phyloP scores from a whole-genome alignment of 2,888 invertebrate genomes.

The Cosmia trapezina region DNA sequence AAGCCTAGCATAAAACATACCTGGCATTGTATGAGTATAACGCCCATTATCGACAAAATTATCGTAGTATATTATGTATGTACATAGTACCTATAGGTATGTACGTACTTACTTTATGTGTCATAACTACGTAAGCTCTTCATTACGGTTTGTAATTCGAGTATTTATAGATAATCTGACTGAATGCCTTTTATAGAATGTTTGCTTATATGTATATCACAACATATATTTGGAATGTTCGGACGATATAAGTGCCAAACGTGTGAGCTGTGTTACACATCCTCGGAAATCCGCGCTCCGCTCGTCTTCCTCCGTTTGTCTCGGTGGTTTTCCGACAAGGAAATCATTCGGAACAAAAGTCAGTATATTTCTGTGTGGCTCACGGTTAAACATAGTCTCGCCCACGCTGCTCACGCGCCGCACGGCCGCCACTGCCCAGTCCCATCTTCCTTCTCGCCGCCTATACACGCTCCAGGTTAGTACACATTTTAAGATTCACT shows the following conservation, averaged over 20 bases:
- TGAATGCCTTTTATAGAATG: slow-evolving; percentile 54
- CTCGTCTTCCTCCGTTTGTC: slow-evolving; percentile 62
- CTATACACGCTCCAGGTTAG: slow-evolving; percentile 87
- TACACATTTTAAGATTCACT: slow-evolving; percentile 69
- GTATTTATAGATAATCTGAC: slow-evolving; percentile 49
- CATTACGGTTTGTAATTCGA: slow-evolving; percentile 43
- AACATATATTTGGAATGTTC: slow-evolving; percentile 54
- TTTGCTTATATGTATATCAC: slow-evolving; percentile 30
- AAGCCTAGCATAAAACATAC: slow-evolving; percentile 46
- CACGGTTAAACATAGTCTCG: slow-evolving; percentile 89
- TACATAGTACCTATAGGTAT: not conserved
- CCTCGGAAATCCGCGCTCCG: slow-evolving; percentile 67
- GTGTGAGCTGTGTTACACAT: slow-evolving; percentile 48
- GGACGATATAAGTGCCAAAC: slow-evolving; percentile 42
- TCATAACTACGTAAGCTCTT: slow-evolving; percentile 19
- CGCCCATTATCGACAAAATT: slow-evolving; percentile 15
- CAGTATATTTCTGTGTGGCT: slow-evolving; percentile 89
- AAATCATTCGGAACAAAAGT: slow-evolving; percentile 88
- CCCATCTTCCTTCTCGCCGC: slow-evolving; percentile 84
- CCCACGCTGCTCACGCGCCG: slow-evolving; percentile 82
- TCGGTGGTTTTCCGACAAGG: slow-evolving; percentile 79
- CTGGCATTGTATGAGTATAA: slow-evolving; percentile 13
- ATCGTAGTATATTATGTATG: not conserved
- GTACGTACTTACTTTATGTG: slow-evolving; percentile 1
- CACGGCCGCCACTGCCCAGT: slow-evolving; percentile 80